Evolutionary conservation across 2,888 invertebrate genomes (phyloP).

Genomic region (Archips crataeganus): DNA sequence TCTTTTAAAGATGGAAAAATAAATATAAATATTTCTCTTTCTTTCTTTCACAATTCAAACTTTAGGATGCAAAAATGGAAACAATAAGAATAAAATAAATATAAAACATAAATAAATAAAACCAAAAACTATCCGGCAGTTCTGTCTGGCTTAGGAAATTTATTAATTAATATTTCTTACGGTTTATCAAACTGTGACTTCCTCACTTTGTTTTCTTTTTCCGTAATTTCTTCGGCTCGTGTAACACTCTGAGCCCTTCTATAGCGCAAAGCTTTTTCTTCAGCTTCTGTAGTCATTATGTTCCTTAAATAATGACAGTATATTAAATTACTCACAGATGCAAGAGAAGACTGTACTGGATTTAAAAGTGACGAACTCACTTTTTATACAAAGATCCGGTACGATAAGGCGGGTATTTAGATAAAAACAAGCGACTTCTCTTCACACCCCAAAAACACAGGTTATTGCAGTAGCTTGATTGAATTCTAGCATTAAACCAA

Average conservation of each 20-base stretch:
- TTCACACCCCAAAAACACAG: background rate
- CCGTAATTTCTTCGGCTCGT: constrained; percentile 94
- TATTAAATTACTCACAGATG: background rate
- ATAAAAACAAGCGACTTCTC: constrained; percentile 22
- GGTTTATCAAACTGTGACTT: constrained; percentile 94
- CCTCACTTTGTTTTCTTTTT: constrained; percentile 91
- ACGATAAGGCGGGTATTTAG: constrained; percentile 40
- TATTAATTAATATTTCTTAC: constrained; percentile 84
- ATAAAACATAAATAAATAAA: background rate
- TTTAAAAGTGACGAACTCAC: constrained; percentile 15
- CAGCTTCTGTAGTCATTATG: constrained; percentile 70
- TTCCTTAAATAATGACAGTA: background rate
- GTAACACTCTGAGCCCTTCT: constrained; percentile 94
- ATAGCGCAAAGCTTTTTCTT: constrained; percentile 86
- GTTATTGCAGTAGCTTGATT: background rate
- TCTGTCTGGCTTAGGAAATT: too few species aligned
- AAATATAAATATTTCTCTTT: too few species aligned
- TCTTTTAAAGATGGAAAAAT: too few species aligned
- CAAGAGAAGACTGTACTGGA: background rate
- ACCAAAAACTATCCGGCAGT: too few species aligned
- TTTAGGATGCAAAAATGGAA: background rate
- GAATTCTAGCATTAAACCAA: constrained; percentile 8
- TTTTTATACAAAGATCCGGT: constrained; percentile 33
- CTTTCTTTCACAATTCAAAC: too few species aligned
- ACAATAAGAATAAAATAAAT: background rate